These are phyloP conservation scores for Homarus gammarus DNA, from an alignment of 2,888 invertebrate species.

Conservation along the genomic window DNA sequence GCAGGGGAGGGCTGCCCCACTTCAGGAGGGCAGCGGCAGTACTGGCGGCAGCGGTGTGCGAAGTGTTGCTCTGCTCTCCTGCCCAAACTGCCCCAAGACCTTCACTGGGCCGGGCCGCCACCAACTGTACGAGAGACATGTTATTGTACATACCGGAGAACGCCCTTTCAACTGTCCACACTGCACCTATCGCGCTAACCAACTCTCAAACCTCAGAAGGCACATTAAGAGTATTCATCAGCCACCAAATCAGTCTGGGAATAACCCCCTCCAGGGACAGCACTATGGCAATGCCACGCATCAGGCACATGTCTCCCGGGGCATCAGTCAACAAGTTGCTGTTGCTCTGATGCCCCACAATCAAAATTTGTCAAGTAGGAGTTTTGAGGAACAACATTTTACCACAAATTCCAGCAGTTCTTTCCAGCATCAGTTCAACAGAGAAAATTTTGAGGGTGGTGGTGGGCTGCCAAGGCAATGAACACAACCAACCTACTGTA, in stretches of 20 bases:
- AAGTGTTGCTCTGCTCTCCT: slow-evolving; percentile 49
- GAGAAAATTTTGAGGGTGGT: slow-evolving; percentile 9
- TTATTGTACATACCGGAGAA: slow-evolving; percentile 72
- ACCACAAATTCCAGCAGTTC: not conserved
- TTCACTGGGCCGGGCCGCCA: slow-evolving; percentile 72
- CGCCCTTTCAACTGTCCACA: slow-evolving; percentile 68
- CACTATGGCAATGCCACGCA: slow-evolving; percentile 14
- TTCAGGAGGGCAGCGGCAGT: slow-evolving; percentile 48
- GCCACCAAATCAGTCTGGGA: not conserved
- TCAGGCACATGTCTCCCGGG: slow-evolving; percentile 8
- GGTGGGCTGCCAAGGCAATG: not conserved
- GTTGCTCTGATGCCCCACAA: not conserved
- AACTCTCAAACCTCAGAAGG: slow-evolving; percentile 64
- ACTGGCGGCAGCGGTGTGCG: slow-evolving; percentile 32
- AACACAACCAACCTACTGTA: not conserved
- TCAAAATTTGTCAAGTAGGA: slow-evolving; percentile 23
- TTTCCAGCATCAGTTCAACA: slow-evolving; percentile 40
- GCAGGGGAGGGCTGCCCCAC: slow-evolving; percentile 59
- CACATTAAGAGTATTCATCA: slow-evolving; percentile 70
- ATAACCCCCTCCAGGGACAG: slow-evolving; percentile 6
- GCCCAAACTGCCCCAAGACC: slow-evolving; percentile 71
- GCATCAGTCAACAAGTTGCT: not conserved
- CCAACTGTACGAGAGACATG: slow-evolving; percentile 70
- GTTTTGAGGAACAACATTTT: slow-evolving; percentile 36
- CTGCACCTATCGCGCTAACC: slow-evolving; percentile 73